Base-by-base conservation (phyloP, 2,113 vertebrate species). In the Thalassarche chlororhynchos region DNA sequence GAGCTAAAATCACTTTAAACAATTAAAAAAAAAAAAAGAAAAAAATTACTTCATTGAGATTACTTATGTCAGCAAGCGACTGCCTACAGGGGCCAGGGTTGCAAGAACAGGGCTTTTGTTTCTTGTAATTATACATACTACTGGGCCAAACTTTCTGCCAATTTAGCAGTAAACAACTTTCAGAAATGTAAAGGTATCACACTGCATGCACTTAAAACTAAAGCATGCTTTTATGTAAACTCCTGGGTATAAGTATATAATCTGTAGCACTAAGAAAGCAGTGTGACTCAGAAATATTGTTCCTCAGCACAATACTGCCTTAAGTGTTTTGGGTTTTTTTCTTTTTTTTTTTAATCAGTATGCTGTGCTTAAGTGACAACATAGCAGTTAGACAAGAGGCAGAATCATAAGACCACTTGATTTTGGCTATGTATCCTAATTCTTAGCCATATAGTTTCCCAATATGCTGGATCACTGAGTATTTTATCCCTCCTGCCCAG, bases 291-390 rank as follows among this genome's bases (percentile, higher is more conserved):
- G 64, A 70, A 92, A 84, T 52, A 29, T 5, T 57, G 17, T 5
- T 64, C 62, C 52, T 75, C 17, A 40, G 69, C 64, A 61, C 31
- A 36, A 17, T 4, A 38, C 34, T 68, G 24, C 21, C 38, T 80
- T 18, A 31, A 66, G 15, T 10, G 4, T 7, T 75, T 44, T 8
- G 42, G 2, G 7, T 0, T 6, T 21, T 49, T 25, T 14, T 36
- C 5, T 0, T 7, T 9, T 32, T 10, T 64, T 31, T 62, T 66
- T n/a, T 68, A 4, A 60, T 40, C 46, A 54, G 1, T 8, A 2
- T 5, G 15, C 9, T 70, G 14, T 20, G 11, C 51, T 46, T 54
- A 47, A 61, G 28, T 49, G 46, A 66, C 55, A 84, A 7, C 25
- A 34, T 1, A 40, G 34, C 31, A 55, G n/a, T 18, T 32, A 70